phyloP scores from a whole-genome alignment of 2,113 vertebrate genomes.

The Sorex fumeus region DNA sequence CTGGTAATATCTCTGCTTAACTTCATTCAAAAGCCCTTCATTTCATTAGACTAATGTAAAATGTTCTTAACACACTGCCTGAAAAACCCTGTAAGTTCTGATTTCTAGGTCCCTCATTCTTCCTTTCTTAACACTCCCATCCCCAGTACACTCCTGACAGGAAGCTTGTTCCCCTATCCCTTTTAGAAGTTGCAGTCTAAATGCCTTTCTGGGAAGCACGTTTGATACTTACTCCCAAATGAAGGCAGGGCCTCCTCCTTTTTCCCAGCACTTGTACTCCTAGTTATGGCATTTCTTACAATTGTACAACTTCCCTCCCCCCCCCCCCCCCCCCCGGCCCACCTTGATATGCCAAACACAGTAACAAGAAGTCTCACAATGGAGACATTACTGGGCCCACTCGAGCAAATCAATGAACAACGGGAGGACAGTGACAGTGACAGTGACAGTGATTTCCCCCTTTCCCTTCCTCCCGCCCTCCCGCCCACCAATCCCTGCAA shows the following conservation, averaged over 20 bases:
- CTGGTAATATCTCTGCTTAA: neutral
- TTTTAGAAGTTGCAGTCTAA: neutral
- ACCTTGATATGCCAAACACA: no score
- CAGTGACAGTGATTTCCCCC: no score
- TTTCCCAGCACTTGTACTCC: neutral
- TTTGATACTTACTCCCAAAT: neutral
- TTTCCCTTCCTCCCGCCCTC: no score
- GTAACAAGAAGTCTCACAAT: no score
- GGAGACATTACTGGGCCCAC: no score
- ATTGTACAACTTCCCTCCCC: no score
- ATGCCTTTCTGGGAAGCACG: neutral
- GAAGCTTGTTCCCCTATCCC: neutral
- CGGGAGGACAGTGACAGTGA: no score
- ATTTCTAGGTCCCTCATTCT: neutral
- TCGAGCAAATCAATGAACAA: no score
- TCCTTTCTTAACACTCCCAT: neutral
- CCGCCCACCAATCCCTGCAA: no score
- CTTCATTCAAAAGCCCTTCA: no score
- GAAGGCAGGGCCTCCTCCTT: neutral
- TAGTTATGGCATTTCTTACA: neutral
- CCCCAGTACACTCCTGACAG: no score
- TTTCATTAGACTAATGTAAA: slow-evolving; percentile 43
- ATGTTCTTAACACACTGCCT: neutral
- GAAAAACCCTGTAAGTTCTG: neutral
- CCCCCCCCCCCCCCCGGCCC: no score